These are phyloP conservation scores for Anas platyrhynchos DNA, from an alignment of 2,113 vertebrate species.

Conservation along the genomic window DNA sequence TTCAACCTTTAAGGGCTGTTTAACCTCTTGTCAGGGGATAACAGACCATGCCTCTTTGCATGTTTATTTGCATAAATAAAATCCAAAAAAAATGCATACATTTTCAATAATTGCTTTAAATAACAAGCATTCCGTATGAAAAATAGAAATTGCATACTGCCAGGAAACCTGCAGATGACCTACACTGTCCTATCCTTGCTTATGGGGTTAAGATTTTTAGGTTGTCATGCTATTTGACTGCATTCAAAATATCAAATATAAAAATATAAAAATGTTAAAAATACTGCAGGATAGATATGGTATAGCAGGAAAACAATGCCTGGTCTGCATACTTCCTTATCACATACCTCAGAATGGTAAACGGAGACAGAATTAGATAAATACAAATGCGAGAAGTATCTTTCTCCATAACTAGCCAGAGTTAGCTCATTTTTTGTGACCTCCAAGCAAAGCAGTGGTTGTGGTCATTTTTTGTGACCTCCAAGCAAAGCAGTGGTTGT, in stretches of 20 bases:
- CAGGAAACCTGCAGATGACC: background rate
- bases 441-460: background rate
- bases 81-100: background rate
- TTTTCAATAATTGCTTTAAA: background rate
- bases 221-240: background rate
- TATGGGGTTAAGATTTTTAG: background rate
- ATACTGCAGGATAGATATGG: background rate
- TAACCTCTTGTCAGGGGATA: background rate
- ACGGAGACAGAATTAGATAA: background rate
- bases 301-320: background rate
- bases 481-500: background rate
- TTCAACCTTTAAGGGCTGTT: background rate
- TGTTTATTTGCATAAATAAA: conserved; percentile 57
- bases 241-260: background rate
- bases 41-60: background rate
- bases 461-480: background rate
- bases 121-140: background rate
- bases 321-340: background rate
- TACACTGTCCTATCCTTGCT: background rate
- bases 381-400: background rate
- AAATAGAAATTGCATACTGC: background rate
- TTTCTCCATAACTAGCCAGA: background rate
- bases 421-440: background rate
- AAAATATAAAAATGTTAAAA: background rate
- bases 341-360: background rate